These are phyloP conservation scores for Clepsis dumicolana DNA, from an alignment of 2,888 invertebrate species.

Conservation along the genomic window DNA sequence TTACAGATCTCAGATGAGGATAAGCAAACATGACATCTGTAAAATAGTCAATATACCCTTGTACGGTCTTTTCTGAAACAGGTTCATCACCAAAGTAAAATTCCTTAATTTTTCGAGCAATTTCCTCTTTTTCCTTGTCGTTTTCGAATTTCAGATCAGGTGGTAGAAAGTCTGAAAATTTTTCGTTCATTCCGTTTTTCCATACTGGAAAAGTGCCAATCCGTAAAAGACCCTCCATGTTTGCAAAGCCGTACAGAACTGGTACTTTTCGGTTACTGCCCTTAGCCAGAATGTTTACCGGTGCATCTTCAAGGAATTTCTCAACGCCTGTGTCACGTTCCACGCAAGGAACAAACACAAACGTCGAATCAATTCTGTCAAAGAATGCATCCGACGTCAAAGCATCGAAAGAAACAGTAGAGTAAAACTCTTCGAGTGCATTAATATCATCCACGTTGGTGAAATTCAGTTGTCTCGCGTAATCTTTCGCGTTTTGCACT, in stretches of 20 bases:
- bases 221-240: conserved; percentile 59
- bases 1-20: conserved; percentile 54
- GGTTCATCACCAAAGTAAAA: conserved; percentile 62
- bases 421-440: conserved; percentile 63
- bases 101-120: conserved; percentile 54
- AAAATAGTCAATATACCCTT: conserved; percentile 59
- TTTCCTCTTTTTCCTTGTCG: conserved; percentile 53
- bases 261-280: conserved; percentile 56
- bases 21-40: conserved; percentile 66
- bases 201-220: conserved; percentile 52
- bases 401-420: conserved; percentile 51
- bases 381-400: conserved; percentile 47
- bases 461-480: conserved; percentile 55
- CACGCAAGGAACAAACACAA: conserved; percentile 52
- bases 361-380: conserved; percentile 26
- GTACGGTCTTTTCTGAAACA: conserved; percentile 51
- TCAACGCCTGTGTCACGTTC: conserved; percentile 51
- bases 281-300: conserved; percentile 56
- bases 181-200: conserved; percentile 60
- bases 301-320: conserved; percentile 57
- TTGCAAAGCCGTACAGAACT: conserved; percentile 57
- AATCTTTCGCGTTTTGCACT: conserved; percentile 58
- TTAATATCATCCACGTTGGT: conserved; percentile 54
- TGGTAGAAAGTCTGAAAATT: conserved; percentile 66
- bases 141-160: conserved; percentile 59